Conservation (phyloP, 2,797 vertebrate species). For the Distichodus sexfasciatus region DNA sequence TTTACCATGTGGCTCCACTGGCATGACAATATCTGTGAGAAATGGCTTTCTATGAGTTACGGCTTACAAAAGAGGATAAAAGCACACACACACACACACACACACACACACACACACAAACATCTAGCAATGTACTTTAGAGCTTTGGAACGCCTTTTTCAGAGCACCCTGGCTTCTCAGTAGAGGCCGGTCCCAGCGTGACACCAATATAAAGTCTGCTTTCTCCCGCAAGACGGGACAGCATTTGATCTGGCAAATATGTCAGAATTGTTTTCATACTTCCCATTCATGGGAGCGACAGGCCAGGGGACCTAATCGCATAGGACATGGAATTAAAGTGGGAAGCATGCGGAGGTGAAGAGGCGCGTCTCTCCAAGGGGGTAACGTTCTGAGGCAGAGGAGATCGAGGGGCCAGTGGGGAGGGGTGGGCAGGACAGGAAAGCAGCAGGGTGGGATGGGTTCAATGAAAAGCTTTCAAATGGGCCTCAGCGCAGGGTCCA, state of each 20-base stretch:
- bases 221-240: slow-evolving; percentile 59
- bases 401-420: too few species aligned
- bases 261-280: slow-evolving; percentile 82
- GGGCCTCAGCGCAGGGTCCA: slow-evolving; percentile 66
- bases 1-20: neutral
- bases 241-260: slow-evolving; percentile 75
- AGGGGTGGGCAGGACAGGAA: too few species aligned
- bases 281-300: slow-evolving; percentile 63
- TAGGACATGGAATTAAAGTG: slow-evolving; percentile 79
- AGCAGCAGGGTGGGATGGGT: slow-evolving; percentile 64
- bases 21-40: slow-evolving; percentile 17
- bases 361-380: slow-evolving; percentile 43
- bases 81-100: too few species aligned
- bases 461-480: slow-evolving; percentile 58
- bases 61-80: slow-evolving; percentile 12
- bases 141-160: slow-evolving; percentile 1
- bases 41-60: slow-evolving; percentile 11
- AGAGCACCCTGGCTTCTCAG: slow-evolving; percentile 25
- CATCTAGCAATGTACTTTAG: slow-evolving; percentile 9
- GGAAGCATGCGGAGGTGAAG: slow-evolving; percentile 72
- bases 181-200: slow-evolving; percentile 28
- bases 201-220: slow-evolving; percentile 42
- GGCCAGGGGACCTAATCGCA: slow-evolving; percentile 71
- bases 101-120: neutral
- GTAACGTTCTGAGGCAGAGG: slow-evolving; percentile 29